A percentile compares a stretch with the other conserved stretches of the same genome.
Conservation (phyloP, 2,888 invertebrate species). For the Acronicta alni region DNA sequence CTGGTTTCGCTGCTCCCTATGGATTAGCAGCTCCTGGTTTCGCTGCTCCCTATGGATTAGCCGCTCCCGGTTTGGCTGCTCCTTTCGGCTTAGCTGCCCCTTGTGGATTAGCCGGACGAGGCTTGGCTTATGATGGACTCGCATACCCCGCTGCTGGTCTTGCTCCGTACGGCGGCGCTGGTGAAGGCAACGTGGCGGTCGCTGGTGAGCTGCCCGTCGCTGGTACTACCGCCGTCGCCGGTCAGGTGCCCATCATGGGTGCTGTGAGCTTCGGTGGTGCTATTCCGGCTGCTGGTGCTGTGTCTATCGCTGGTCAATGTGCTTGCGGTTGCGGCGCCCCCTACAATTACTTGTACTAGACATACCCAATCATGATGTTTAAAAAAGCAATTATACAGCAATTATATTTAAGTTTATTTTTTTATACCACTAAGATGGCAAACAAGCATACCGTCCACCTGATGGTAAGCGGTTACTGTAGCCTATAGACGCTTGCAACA, state of each 20-base stretch:
- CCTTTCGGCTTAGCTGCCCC: not conserved
- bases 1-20: conserved; percentile 11
- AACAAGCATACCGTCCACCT: no score
- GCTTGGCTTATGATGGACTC: conserved; percentile 10
- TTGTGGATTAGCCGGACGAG: conserved; percentile 5
- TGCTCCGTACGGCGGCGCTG: conserved; percentile 40
- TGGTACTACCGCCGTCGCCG: conserved; percentile 60
- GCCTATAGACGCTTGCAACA: no score
- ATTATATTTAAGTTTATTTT: no score
- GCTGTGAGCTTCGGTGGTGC: not conserved
- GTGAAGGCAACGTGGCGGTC: conserved; percentile 62
- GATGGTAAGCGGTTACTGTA: no score
- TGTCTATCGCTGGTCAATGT: conserved; percentile 1
- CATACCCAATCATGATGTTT: not conserved
- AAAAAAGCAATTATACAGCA: no score
- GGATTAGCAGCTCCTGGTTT: conserved; percentile 11
- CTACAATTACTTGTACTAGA: not conserved
- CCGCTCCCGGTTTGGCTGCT: not conserved
- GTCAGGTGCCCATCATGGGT: not conserved
- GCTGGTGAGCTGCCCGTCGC: conserved; percentile 37
- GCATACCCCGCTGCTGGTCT: conserved; percentile 5
- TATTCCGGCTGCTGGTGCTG: conserved; percentile 1
- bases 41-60: conserved; percentile 8
- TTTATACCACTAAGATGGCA: no score
- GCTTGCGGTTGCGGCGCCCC: not conserved